Conservation (phyloP, 64 coral and sea anemone species). For the Montipora efflorescens region DNA sequence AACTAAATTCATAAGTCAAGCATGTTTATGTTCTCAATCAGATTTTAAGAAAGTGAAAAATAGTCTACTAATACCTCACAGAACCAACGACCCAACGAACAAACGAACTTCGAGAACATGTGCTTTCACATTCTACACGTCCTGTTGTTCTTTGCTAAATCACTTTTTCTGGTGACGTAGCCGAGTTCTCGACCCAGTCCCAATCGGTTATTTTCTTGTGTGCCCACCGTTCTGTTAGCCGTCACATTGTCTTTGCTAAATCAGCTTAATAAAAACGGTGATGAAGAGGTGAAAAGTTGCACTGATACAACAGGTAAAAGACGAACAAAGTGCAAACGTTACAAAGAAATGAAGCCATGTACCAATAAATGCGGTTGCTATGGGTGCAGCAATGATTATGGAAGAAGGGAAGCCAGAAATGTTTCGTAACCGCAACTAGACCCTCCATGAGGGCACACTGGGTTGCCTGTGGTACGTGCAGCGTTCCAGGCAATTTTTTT, state of each 20-base stretch:
- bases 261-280: no score
- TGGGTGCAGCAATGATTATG: no score
- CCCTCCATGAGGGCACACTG: no score
- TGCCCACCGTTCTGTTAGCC: background rate
- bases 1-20: background rate
- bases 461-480: no score
- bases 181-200: background rate
- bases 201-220: constrained; percentile 2
- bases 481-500: no score
- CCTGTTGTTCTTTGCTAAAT: constrained; percentile 11
- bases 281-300: no score
- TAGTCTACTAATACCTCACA: background rate
- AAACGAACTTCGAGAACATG: background rate
- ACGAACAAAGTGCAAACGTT: no score
- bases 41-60: background rate
- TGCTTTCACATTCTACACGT: background rate
- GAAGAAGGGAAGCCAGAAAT: no score
- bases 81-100: background rate
- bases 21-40: background rate
- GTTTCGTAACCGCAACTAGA: no score
- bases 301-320: no score
- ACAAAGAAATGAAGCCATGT: no score
- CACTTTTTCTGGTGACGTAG: background rate
- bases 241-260: background rate
- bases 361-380: no score